Evolutionary conservation across 1,140 invertebrate genomes (phyloP), one percentile per base, ranked within the genome.

Genomic region (Tetragonula clypearis): DNA sequence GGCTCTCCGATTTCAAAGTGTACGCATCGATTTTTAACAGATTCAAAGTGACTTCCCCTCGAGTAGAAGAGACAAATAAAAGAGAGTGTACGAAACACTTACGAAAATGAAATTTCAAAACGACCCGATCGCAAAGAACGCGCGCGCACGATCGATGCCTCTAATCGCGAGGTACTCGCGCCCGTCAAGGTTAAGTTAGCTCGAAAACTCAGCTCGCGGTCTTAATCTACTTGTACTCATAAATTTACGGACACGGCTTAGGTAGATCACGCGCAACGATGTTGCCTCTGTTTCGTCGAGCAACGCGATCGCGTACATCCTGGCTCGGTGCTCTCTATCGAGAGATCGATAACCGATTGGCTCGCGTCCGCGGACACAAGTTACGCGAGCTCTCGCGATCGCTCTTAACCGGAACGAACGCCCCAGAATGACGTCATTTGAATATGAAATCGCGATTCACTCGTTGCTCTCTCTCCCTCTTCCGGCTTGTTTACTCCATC

Each of bases 261-360:
- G 87, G 84, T 86, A 89, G 87, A 88, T 88, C 79, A 86, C 75
- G 84, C 87, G 84, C 65, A 88, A 86, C 78, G 83, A 85, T 66
- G 86, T 74, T 83, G 79, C 75, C 23, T 49, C 72, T 79, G 41
- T 68, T 71, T n/a, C 58, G 65, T 62, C 74, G 82, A 79, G 53
- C 58, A 81, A 35, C 15, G 15, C 55, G n/a, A 56, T 26, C 55
- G 72, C 73, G 72, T 87, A 49, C 79, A 41, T 56, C 41, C 66
- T 56, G 41, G 75, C 74, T 41, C 55, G 73, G 3, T 11, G n/a
- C 55, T 58, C 30, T 53, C 55, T 65, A 60, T 41, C 84, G 76
- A 60, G 65, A 88, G 86, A 88, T 88, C 87, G 86, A 88, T 88
- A 87, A 85, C 86, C 82, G 87, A 88, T 85, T 82, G 86, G 62